Evolutionary conservation across 2,113 vertebrate species (phyloP).

Genomic region (Trogon melanurus): DNA sequence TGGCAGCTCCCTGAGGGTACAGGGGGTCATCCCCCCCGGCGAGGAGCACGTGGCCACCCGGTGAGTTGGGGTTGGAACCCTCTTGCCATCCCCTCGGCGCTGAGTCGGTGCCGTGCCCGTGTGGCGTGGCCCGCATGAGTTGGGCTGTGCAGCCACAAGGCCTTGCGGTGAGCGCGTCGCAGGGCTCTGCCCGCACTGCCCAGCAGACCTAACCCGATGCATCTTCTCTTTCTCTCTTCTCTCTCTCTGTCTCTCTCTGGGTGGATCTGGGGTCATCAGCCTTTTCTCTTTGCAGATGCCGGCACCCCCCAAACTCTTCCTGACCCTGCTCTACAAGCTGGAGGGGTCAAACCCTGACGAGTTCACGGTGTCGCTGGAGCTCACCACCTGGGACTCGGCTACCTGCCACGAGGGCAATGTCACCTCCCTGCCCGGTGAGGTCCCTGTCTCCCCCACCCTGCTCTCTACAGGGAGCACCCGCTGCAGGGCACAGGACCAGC

Average conservation of each 20-base stretch:
- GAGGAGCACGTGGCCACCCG: conserved; percentile 67
- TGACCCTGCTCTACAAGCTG: conserved; percentile 85
- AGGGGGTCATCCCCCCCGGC: conserved; percentile 76
- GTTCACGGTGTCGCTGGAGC: conserved; percentile 77
- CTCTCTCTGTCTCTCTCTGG: conserved; percentile 39
- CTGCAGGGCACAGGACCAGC: fast-evolving
- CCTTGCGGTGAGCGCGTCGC: not conserved
- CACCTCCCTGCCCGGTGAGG: conserved; percentile 56
- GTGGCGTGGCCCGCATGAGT: not conserved
- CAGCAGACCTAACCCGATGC: not conserved
- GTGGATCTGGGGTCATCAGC: conserved; percentile 77
- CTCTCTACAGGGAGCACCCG: not conserved
- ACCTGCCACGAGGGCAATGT: conserved; percentile 47
- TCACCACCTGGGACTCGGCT: conserved; percentile 72
- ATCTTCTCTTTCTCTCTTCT: conserved; percentile 10
- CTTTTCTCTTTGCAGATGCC: conserved; percentile 88
- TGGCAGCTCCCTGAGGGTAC: conserved; percentile 86
- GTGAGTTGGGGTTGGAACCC: conserved; percentile 65
- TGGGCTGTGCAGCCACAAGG: fast-evolving
- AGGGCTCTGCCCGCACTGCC: not conserved
- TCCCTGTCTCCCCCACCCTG: fast-evolving
- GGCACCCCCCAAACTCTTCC: conserved; percentile 73
- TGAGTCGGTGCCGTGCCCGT: not conserved
- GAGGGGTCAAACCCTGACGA: conserved; percentile 9
- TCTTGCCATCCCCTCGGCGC: not conserved